Percentiles rank a stretch among this genome's conserved stretches.
Evolutionary conservation across 30 jellyfish, hydroid and myxozoan species (phyloP).

Genomic region (Hydractinia symbiolongicarpus): DNA sequence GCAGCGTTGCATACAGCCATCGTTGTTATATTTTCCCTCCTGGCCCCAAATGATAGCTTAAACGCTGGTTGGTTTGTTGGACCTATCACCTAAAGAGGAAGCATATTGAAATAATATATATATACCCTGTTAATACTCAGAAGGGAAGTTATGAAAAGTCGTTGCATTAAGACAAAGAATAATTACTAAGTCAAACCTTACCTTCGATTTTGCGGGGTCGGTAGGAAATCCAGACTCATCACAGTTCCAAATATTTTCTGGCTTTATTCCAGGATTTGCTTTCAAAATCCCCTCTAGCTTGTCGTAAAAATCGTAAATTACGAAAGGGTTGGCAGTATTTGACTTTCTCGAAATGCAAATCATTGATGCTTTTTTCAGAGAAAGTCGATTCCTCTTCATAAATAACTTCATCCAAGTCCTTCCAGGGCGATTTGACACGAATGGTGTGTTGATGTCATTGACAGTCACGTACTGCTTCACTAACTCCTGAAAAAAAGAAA

Average conservation of each 20-base stretch:
- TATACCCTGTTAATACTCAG: too few species aligned
- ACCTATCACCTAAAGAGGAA: not conserved
- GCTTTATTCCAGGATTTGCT: constrained; percentile 7
- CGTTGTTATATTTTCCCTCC: constrained; percentile 25
- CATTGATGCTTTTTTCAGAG: constrained; percentile 15
- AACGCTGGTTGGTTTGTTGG: constrained; percentile 28
- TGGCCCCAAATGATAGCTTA: constrained; percentile 29
- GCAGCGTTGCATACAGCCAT: constrained; percentile 54
- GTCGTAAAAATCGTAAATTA: constrained; percentile 11
- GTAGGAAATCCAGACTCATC: too few species aligned
- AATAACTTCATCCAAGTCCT: constrained; percentile 11
- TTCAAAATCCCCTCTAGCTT: constrained; percentile 3
- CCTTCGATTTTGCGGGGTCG: constrained; percentile 13
- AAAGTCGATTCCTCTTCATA: constrained; percentile 1
- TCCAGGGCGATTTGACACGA: not conserved
- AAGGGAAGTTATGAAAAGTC: too few species aligned
- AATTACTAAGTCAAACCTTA: not conserved
- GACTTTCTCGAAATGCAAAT: constrained; percentile 25
- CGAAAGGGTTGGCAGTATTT: constrained; percentile 24
- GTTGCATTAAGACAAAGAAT: too few species aligned
- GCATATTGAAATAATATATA: too few species aligned
- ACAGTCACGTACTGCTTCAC: not conserved
- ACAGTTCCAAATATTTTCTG: constrained; percentile 27
- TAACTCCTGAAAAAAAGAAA: not conserved
- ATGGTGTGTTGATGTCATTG: not conserved